Percentiles rank a stretch among this genome's conserved stretches.
Conservation (phyloP, 2,888 invertebrate genomes). For the Sesamia inferens region DNA sequence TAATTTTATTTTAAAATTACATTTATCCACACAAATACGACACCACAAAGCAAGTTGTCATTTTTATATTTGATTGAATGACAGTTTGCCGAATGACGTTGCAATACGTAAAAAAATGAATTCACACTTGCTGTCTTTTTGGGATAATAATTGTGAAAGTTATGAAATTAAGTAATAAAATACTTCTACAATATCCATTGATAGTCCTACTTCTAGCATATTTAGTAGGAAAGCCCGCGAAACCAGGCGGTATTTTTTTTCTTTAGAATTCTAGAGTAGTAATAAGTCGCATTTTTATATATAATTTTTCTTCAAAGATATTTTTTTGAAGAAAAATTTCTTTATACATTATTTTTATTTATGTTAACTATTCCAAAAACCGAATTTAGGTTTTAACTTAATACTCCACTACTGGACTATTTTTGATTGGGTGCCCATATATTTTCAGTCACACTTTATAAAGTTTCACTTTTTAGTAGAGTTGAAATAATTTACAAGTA, state of each 20-base stretch:
- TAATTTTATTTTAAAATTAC: slow-evolving; percentile 77
- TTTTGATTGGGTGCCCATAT: no score
- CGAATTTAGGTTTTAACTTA: no score
- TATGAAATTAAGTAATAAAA: neutral
- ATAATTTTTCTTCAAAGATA: no score
- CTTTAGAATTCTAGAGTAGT: slow-evolving; percentile 4
- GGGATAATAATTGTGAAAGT: neutral
- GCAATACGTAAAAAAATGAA: slow-evolving; percentile 52
- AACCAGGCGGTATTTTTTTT: neutral
- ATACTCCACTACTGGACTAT: no score
- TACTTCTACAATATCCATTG: neutral
- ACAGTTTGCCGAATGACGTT: slow-evolving; percentile 56
- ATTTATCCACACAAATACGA: slow-evolving; percentile 81
- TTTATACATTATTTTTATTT: no score
- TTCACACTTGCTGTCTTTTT: neutral
- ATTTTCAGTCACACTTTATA: no score
- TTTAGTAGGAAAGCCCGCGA: slow-evolving; percentile 1
- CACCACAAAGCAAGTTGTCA: slow-evolving; percentile 81
- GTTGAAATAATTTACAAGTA: neutral
- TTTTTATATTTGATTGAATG: slow-evolving; percentile 68
- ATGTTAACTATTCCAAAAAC: no score
- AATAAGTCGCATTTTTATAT: neutral
- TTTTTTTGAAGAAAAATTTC: no score
- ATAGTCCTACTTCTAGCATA: no score
- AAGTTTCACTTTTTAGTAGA: slow-evolving; percentile 28